Base-by-base conservation (phyloP, 2,888 invertebrate species). In the Hemicrepidius hirtus region DNA sequence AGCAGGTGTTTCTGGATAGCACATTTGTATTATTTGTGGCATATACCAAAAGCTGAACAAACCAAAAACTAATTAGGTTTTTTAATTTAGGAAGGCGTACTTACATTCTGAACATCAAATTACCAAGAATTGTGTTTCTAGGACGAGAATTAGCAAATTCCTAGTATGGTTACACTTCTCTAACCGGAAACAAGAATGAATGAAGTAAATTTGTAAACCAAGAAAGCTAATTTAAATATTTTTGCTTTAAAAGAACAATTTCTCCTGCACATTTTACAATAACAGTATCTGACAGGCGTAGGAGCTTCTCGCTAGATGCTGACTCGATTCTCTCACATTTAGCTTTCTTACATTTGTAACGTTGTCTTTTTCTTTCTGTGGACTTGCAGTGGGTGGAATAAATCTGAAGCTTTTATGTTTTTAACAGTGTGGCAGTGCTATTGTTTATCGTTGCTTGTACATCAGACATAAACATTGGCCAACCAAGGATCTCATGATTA, bases 361-460 rank as follows among this genome's bases (percentile, higher is more conserved):
- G 21, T 50, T 16, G 32, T 24, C 24, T 28, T 24, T 1, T 28
- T n/a, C 13, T 53, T 53, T 65, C 21, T 13, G 12, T 40, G 13
- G 32, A 20, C 10, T 50, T 20, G 32, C 50, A 35, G 50, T 50
- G 16, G 53, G 64, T 65, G 53, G 64, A 37, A 50, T n/a, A 44
- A 65, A 32, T 4, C 24, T 37, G 50, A 35, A 53, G n/a, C 16
- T 16, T 49, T 40, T 50, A 50, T 49, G 21, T 65, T 65, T 37
- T 50, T 65, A 37, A 18, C 24, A 40, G 50, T 65, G 35, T 50
- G 35, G 18, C 35, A 35, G 24, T 21, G 50, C 53, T 50, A 65
- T 65, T 65, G 64, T 65, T 65, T 65, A 65, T 50, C 37, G 40
- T 16, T 50, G 40, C 37, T 37, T 40, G 35, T 53, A 65, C 44